These are phyloP conservation scores for Pantelozetes paolii DNA, from an alignment of 2,888 invertebrate species.

Conservation along the genomic window DNA sequence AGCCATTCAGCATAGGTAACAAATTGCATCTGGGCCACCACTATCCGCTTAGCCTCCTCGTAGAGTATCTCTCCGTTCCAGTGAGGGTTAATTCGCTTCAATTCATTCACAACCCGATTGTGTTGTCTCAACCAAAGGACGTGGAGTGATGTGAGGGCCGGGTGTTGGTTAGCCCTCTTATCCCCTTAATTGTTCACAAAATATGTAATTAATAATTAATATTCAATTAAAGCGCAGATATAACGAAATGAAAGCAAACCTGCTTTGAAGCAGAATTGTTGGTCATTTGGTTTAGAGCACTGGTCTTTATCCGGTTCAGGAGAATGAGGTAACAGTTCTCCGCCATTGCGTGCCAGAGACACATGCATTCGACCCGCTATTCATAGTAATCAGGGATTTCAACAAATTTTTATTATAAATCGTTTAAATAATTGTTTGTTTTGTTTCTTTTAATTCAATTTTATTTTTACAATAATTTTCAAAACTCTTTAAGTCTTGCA, in stretches of 20 bases:
- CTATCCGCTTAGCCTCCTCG: conserved; percentile 53
- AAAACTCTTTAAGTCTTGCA: no score
- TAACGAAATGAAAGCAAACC: conserved; percentile 45
- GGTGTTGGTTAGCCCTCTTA: conserved; percentile 47
- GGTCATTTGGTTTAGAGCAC: conserved; percentile 47
- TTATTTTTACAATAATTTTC: no score
- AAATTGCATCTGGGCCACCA: conserved; percentile 57
- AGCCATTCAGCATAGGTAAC: conserved; percentile 54
- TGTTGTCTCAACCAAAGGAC: conserved; percentile 47
- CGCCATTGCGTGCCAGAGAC: conserved; percentile 45
- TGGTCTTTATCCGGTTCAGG: conserved; percentile 48
- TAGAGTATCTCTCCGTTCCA: conserved; percentile 53
- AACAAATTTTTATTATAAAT: no score
- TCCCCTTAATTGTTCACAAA: no score
- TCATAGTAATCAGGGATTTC: no score
- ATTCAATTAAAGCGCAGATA: no score
- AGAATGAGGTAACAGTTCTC: conserved; percentile 48
- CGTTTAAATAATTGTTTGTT: no score
- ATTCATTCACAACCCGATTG: conserved; percentile 45
- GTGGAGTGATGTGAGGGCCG: conserved; percentile 46
- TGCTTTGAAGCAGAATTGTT: conserved; percentile 48
- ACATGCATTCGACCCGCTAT: conserved; percentile 47
- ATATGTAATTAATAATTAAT: no score
- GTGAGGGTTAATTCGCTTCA: conserved; percentile 49
- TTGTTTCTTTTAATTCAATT: no score